These are phyloP conservation scores for Sula dactylatra DNA, from an alignment of 2,113 vertebrate species.

Conservation along the genomic window DNA sequence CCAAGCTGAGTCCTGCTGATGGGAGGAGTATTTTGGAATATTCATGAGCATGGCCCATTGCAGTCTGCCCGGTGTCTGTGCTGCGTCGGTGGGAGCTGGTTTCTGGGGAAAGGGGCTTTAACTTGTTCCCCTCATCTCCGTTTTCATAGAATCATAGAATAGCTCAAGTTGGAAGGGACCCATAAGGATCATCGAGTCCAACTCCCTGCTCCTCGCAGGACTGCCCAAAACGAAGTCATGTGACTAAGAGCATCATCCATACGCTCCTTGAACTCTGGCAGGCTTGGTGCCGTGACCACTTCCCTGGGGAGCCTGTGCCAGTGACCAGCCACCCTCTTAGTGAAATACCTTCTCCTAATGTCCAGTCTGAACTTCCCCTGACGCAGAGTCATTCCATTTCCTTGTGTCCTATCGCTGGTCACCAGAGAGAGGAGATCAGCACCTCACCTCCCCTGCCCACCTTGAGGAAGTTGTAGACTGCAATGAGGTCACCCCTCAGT, in stretches of 20 bases:
- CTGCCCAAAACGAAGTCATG: too few species aligned
- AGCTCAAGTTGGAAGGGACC: not conserved
- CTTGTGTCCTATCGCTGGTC: not conserved
- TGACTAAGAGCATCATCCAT: not conserved
- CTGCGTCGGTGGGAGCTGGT: not conserved
- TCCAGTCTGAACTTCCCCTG: not conserved
- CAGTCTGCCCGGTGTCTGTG: rapidly evolving
- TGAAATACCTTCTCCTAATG: not conserved
- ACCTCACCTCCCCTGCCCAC: rapidly evolving
- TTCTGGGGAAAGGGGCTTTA: not conserved
- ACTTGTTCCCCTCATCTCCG: not conserved
- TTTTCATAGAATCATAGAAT: not conserved
- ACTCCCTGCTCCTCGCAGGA: too few species aligned
- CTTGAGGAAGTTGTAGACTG: not conserved
- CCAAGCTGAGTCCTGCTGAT: not conserved
- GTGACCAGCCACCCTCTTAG: not conserved
- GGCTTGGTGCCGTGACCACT: not conserved
- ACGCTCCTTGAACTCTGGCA: not conserved
- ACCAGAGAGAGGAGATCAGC: not conserved
- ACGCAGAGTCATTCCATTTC: rapidly evolving
- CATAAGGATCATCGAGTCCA: not conserved
- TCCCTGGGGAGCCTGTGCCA: not conserved
- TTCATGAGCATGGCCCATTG: rapidly evolving
- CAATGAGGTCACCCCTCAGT: not conserved
- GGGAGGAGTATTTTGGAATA: not conserved